phyloP scores from a whole-genome alignment of 2,888 invertebrate species.

The Ornithoptera priamus region DNA sequence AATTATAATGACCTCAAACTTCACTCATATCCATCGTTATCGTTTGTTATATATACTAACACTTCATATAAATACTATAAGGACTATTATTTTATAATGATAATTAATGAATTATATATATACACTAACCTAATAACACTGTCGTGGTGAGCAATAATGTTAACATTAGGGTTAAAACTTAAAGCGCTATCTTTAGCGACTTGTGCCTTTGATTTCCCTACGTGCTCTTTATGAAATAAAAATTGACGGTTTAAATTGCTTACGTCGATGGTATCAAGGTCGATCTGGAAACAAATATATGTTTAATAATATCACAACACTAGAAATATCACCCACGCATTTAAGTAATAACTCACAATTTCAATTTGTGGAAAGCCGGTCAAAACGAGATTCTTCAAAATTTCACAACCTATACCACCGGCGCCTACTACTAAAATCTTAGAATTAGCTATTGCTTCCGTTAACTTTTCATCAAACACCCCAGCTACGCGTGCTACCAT shows the following conservation, averaged over 20 bases:
- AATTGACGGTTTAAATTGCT: conserved; percentile 99
- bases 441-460: conserved; percentile 83
- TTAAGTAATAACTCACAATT: conserved; percentile 85
- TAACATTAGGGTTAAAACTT: conserved; percentile 92
- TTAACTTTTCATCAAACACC: conserved; percentile 83
- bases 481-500: conserved; percentile 86
- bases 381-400: conserved; percentile 97
- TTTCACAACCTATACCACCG: conserved; percentile 99
- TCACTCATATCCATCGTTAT: no score
- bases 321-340: conserved; percentile 2
- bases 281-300: conserved; percentile 85
- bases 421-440: conserved; percentile 96
- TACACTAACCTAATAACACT: conserved; percentile 89
- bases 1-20: no score
- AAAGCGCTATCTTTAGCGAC: conserved; percentile 95
- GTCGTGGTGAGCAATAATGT: conserved; percentile 94
- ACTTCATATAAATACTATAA: no score
- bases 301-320: conserved; percentile 45
- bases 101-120: neutral
- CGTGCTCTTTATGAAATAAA: conserved; percentile 98
- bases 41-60: no score
- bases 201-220: conserved; percentile 97
- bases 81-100: no score
- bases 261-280: conserved; percentile 99
- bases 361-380: conserved; percentile 96